Evolutionary conservation across 2,888 invertebrate species (phyloP).

Genomic region (Melipona bicolor): DNA sequence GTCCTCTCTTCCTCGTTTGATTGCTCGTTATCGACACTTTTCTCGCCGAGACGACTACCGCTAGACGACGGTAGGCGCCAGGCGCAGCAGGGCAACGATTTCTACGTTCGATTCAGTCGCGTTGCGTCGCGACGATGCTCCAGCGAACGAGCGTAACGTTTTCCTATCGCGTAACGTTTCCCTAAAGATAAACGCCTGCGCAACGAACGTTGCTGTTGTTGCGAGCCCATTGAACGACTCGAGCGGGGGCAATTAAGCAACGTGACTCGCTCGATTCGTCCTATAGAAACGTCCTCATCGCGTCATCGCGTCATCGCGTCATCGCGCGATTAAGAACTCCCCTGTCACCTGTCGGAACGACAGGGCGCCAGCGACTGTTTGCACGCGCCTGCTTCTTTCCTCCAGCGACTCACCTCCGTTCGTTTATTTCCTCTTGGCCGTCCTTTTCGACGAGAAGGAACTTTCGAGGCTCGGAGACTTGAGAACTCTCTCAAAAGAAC

Average conservation of each 20-base stretch:
- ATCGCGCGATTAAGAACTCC: conserved; percentile 75
- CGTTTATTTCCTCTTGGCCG: neutral
- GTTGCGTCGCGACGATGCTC: neutral
- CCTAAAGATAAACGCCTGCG: conserved; percentile 69
- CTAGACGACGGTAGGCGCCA: conserved; percentile 58
- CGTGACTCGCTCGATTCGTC: conserved; percentile 78
- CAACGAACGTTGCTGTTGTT: conserved; percentile 19
- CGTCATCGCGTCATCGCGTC: conserved; percentile 68
- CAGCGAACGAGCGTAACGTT: conserved; percentile 18
- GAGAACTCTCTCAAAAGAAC: too few relatives aligned
- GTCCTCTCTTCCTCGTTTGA: conserved; percentile 54
- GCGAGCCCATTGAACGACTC: conserved; percentile 61
- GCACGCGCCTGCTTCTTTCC: conserved; percentile 54
- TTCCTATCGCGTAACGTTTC: conserved; percentile 51
- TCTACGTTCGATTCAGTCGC: conserved; percentile 17
- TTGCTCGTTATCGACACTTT: conserved; percentile 70
- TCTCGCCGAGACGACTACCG: neutral
- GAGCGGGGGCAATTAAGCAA: conserved; percentile 80
- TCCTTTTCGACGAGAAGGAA: neutral
- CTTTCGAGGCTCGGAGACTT: too few relatives aligned
- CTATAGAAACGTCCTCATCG: conserved; percentile 75
- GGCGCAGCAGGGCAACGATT: conserved; percentile 35
- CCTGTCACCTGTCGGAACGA: conserved; percentile 73
- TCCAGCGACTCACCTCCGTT: neutral
- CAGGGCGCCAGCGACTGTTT: conserved; percentile 64